Percentiles rank a stretch among this genome's conserved stretches.
phyloP scores from a whole-genome alignment of 2,888 invertebrate genomes.

The Caenorhabditis japonica region DNA sequence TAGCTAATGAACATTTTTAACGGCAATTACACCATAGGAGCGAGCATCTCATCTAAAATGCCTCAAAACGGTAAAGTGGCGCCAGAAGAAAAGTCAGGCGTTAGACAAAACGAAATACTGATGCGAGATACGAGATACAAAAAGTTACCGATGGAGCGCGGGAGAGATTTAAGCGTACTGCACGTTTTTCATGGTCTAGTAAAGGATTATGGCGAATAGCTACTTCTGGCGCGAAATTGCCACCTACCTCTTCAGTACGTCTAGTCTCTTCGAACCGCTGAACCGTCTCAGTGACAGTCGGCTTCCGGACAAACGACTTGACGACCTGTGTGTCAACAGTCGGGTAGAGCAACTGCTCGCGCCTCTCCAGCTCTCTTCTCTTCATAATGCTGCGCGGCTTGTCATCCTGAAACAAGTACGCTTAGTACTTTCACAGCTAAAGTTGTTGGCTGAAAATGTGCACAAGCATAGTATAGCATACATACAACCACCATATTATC shows the following conservation, averaged over 20 bases:
- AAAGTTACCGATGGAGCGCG: no score
- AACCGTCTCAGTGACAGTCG: slow-evolving; percentile 76
- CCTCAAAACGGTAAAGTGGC: no score
- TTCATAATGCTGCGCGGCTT: slow-evolving; percentile 73
- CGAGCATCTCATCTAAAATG: no score
- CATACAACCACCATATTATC: slow-evolving; percentile 21
- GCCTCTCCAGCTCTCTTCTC: slow-evolving; percentile 68
- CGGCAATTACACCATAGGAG: no score
- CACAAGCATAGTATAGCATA: slow-evolving; percentile 15
- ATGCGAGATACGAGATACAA: no score
- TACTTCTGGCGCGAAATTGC: no score
- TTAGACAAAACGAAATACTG: no score
- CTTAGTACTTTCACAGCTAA: background rate
- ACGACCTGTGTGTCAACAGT: slow-evolving; percentile 59
- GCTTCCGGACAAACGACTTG: slow-evolving; percentile 61
- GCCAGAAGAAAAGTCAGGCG: no score
- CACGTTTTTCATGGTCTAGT: no score
- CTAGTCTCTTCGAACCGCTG: slow-evolving; percentile 76
- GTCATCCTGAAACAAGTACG: slow-evolving; percentile 66
- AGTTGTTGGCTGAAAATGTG: background rate
- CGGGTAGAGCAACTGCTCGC: slow-evolving; percentile 69
- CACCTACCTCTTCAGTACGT: slow-evolving; percentile 76
- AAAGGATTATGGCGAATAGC: no score
- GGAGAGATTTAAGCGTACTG: background rate
- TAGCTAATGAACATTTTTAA: no score